These are phyloP conservation scores for Pemphigus obesinymphae DNA, from an alignment of 1,140 invertebrate genomes.

Conservation along the genomic window DNA sequence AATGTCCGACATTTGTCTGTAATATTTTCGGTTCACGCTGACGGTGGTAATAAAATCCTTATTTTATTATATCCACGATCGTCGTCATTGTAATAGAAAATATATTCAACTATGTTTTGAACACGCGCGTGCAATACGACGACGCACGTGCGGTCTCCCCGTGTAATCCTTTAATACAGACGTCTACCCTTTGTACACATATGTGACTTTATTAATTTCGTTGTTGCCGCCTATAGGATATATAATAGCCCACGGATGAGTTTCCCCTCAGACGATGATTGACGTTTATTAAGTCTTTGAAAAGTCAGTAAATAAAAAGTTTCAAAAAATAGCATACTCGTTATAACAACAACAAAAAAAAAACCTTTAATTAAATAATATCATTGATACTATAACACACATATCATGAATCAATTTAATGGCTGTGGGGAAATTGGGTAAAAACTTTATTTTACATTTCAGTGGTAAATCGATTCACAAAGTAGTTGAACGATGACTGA, in stretches of 20 bases:
- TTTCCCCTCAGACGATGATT: neutral
- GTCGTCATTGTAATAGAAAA: neutral
- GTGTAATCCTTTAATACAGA: conserved; percentile 34
- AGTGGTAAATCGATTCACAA: too few relatives aligned
- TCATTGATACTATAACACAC: too few relatives aligned
- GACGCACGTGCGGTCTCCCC: conserved; percentile 12
- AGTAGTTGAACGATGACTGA: too few relatives aligned
- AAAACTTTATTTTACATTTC: too few relatives aligned
- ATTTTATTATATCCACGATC: conserved; percentile 8
- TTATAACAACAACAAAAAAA: too few relatives aligned
- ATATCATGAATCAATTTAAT: too few relatives aligned
- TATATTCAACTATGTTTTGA: conserved; percentile 26
- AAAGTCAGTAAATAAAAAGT: neutral
- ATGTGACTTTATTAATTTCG: conserved; percentile 39
- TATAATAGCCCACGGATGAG: too few relatives aligned
- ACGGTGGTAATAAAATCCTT: neutral
- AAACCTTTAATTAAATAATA: too few relatives aligned
- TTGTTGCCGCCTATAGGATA: neutral
- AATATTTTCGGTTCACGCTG: neutral
- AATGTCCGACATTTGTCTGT: neutral
- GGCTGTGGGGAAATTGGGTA: too few relatives aligned
- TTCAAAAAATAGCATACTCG: too few relatives aligned
- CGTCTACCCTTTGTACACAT: neutral
- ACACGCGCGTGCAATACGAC: neutral
- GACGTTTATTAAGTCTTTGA: conserved; percentile 28